Base-by-base conservation (phyloP, 2,888 invertebrate genomes). In the Rotaria socialis region DNA sequence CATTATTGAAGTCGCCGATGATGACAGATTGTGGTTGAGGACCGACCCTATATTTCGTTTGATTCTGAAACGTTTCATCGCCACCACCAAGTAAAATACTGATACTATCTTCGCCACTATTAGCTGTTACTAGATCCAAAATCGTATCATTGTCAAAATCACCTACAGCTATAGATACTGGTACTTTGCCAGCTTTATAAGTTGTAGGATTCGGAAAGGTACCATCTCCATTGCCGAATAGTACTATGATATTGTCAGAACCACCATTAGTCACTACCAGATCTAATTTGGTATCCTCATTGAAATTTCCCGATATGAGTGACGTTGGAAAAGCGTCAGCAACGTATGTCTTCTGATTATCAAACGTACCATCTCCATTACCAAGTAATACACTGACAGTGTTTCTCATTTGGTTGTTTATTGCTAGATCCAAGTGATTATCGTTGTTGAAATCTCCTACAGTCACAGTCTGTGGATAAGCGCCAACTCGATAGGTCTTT, bases 351-450 rank as follows among this genome's bases (percentile, higher is more conserved):
- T 24, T 24, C 7, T 60, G 60, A 60, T 27, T 60, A n/a, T 60
- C n/a, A 60, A 60, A 60, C 27, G 60, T 60, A n/a, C 60, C 60
- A n/a, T 60, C 60, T 24, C 60, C 60, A 60, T 60, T 60, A 60
- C 60, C 60, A 60, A 60, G 24, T 27, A 60, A 60, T 60, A 60
- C 27, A 60, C 24, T 60, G 60, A 60, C n/a, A 27, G 60, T 60
- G 60, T 27, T 27, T 2, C 11, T n/a, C 24, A 24, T 27, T 24
- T n/a, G 27, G 16, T 60, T 60, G 7, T 24, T 27, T n/a, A 60
- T 27, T n/a, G 60, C 60, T 27, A 60, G 27, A 60, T 60, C 60
- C 7, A 27, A n/a, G 19, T n/a, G 10, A 22, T 11, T 27, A 60
- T 60, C 60, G 11, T 27, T 27, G 27, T 60, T 60, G 60, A 60